Evolutionary conservation across 2,888 invertebrate species (phyloP), one percentile per base, ranked within the genome.

Genomic region (Cephus spinipes): DNA sequence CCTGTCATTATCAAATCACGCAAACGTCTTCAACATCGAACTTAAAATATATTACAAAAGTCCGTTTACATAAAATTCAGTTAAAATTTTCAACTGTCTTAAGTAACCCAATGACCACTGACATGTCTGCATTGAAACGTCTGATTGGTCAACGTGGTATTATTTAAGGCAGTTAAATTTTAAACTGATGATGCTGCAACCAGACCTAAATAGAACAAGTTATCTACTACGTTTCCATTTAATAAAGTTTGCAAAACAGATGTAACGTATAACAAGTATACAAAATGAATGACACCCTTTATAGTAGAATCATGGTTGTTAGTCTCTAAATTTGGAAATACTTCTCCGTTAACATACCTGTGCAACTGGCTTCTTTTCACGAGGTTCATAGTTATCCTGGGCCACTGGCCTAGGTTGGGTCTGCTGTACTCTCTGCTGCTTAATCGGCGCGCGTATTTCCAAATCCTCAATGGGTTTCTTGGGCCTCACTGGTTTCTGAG

Each of bases 311-410:
- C 9, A 0, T 55, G 23, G 9, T 0, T 55, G 23, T 55, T 55
- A 23, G 23, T 23, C 6, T 40, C 55, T 55, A 23, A 55, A 15
- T 40, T 55, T 55, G 55, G 55, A 55, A 55, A 55, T 55, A 55
- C 55, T 55, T 55, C 55, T 73, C 31, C 31, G 68, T 32, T 15
- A 15, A 74, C 55, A 78, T 77, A 89, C 89, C 88, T 96, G 96
- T 34, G 95, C 95, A 0, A 96, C 95, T 0, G 96, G 96, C 83
- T 95, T 95, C 89, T 93, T 95, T 76, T 93, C 93, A 73, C 93
- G 91, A n/a, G 79, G 74, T 34, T 76, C 79, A 4, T 71, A 30
- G 33, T 31, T 71, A 71, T 71, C 33, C 30, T 31, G 33, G 31
- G 31, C 31, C 31, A 33, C 15, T 71, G 71, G 71, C 31, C 71